phyloP scores from a whole-genome alignment of 2,113 vertebrate species.

The Zosterops pallidus region DNA sequence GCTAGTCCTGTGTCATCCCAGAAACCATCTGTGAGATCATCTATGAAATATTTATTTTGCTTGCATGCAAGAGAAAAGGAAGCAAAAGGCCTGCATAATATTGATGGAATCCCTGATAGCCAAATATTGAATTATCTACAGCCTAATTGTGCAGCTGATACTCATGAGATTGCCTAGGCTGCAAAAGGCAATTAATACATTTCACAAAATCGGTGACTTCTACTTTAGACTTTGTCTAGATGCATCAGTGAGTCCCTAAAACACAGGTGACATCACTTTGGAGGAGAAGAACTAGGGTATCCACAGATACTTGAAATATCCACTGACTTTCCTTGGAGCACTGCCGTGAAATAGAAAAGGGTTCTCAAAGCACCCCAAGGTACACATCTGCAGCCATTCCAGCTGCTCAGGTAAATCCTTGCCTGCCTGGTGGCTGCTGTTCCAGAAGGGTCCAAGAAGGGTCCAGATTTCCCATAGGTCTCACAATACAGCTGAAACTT shows the following conservation, averaged over 20 bases:
- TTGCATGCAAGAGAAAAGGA: not conserved
- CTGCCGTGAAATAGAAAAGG: not conserved
- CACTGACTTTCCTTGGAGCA: fast-evolving
- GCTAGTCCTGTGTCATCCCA: not conserved
- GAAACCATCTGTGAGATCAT: not conserved
- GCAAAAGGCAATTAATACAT: not conserved
- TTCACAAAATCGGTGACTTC: not conserved
- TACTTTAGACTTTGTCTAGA: not conserved
- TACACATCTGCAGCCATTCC: not conserved
- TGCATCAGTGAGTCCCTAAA: not conserved
- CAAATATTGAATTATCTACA: slow-evolving; percentile 50
- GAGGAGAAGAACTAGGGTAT: not conserved
- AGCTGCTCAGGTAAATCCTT: not conserved
- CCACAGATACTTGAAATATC: not conserved
- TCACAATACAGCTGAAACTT: not conserved
- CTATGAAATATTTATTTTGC: slow-evolving; percentile 34
- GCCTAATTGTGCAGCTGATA: not conserved
- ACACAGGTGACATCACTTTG: not conserved
- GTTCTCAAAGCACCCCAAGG: not conserved
- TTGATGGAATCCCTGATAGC: not conserved
- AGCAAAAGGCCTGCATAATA: slow-evolving; percentile 4
- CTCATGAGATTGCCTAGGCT: not conserved
- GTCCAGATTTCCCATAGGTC: not conserved
- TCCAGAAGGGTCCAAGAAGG: not conserved
- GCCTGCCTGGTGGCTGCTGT: not conserved